Evolutionary conservation across 2,888 invertebrate genomes (phyloP), one percentile per base, ranked within the genome.

Genomic region (Troides oblongomaculatus): DNA sequence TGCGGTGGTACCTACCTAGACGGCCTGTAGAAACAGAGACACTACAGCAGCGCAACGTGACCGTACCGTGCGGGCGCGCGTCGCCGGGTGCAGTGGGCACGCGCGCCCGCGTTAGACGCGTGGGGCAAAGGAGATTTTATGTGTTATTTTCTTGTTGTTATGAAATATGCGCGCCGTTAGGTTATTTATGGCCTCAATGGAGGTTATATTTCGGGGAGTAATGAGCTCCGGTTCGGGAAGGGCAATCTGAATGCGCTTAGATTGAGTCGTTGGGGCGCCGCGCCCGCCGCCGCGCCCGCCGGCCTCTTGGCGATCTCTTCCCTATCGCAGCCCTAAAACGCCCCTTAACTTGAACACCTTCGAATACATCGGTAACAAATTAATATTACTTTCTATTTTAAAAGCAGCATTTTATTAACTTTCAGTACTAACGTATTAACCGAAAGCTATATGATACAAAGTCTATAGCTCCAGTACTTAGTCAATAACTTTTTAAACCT

Each of bases 191-290:
- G 88, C 84, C 84, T 86, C 91, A 91, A 89, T 89, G 87, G 91
- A 91, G 91, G 91, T 91, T 92, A 90, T 88, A 89, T 90, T 89
- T 90, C 88, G 89, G 90, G 88, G 88, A 90, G 91, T 92, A 92
- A 92, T 91, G 91, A 92, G 91, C 88, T 90, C 91, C 89, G 84
- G 89, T 90, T 92, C 89, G 88, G 90, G 87, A 90, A 90, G 89
- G 90, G 91, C 91, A 91, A 91, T 92, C 89, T 90, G 86, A 90
- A 90, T 90, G 89, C 86, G 87, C 89, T 88, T 87, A 90, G 89
- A 92, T 91, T 90, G 92, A 91, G 91, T 87, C 88, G 89, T 90
- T 88, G 83, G 85, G 85, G 84, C 82, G 79, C 80, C 78, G 83
- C 76, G 80, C 82, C 83, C 81, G 85, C 85, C 82, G 79, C 79